Base-by-base conservation (phyloP, 1,140 invertebrate species). In the Melitaea cinxia region DNA sequence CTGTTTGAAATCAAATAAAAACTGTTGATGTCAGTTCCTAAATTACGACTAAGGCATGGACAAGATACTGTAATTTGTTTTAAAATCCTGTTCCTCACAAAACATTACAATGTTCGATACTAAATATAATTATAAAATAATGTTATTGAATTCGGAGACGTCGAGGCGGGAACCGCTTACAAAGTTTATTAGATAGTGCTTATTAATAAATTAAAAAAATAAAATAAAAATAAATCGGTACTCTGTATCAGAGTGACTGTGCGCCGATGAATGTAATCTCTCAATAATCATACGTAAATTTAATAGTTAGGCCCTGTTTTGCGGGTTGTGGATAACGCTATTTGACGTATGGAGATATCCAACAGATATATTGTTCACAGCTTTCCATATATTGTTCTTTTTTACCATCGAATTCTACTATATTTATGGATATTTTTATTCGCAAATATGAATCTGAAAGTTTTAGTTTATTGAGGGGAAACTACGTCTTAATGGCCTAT, bases 181-280 rank as follows among this genome's bases (percentile, higher is more conserved):
- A 72, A 75, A 79, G 68, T 72, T 80, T 78, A 72, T 83, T 87
- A 85, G 78, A 78, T 85, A 87, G 87, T 69, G 85, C 84, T 87
- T 87, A 75, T 82, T 85, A 80, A 78, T 79, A 73, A 80, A 78
- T 82, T 73, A 62, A 62, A 65, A 66, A 56, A 69, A 33, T 73
- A 58, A 60, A 68, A 65, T 69, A 67, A 60, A 58, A 66, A 72
- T 70, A 73, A 69, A 79, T 80, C 79, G 77, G 81, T 82, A 75
- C 87, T 88, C 87, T 88, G 87, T 85, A 88, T 88, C 87, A 89
- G 86, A 87, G 87, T 70, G 68, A 65, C 73, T 75, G 80, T 73
- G 68, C 50, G 72, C 75, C 72, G 68, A 75, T 78, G 77, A 80
- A 86, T 72, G 80, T 83, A 78, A 85, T 78, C 73, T 88, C 75